Percentiles rank a stretch among this genome's conserved stretches.
These are phyloP conservation scores for Pseudoatta argentina DNA, from an alignment of 1,140 invertebrate genomes.

Conservation along the genomic window DNA sequence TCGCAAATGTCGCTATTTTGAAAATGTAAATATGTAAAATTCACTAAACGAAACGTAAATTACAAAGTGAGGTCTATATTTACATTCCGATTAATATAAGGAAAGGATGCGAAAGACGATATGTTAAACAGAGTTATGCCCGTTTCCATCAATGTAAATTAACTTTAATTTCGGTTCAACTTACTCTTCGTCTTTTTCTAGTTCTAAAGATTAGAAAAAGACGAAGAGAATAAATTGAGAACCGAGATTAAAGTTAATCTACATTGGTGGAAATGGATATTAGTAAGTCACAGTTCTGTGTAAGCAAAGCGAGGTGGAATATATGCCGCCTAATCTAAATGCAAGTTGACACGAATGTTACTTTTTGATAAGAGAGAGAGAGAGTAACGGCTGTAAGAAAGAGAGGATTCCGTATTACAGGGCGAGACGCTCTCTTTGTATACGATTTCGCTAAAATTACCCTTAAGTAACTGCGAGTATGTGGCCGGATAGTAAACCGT, in stretches of 20 bases:
- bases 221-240: too few relatives aligned
- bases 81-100: not conserved
- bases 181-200: too few relatives aligned
- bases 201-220: too few relatives aligned
- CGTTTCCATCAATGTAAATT: too few relatives aligned
- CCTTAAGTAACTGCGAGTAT: conserved; percentile 37
- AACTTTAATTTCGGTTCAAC: too few relatives aligned
- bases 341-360: conserved; percentile 16
- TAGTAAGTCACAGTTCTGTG: not conserved
- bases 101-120: not conserved
- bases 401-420: not conserved
- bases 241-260: too few relatives aligned
- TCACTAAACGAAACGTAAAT: not conserved
- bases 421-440: not conserved
- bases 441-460: conserved; percentile 12
- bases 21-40: not conserved
- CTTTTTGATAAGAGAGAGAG: conserved; percentile 5
- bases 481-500: conserved; percentile 25
- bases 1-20: not conserved
- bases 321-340: conserved; percentile 9
- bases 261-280: too few relatives aligned
- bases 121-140: not conserved
- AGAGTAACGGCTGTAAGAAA: not conserved
- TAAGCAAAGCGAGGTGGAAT: not conserved
- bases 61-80: not conserved